phyloP scores from a whole-genome alignment of 1,140 invertebrate genomes.

The Agrilus planipennis region DNA sequence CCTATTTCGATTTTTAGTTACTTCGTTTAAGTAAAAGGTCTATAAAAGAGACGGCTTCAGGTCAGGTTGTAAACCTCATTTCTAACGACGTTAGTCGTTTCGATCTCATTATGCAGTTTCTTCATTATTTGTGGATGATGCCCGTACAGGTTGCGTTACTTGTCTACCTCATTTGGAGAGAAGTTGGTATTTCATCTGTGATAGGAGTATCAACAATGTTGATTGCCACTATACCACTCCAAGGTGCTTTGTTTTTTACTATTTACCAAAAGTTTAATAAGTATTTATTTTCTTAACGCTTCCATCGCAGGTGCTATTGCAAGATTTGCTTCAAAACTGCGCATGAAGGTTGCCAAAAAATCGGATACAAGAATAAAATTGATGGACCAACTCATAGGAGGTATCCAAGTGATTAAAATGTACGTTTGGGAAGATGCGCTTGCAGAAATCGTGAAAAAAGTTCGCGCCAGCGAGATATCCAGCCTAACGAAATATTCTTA shows the following conservation, averaged over 20 bases:
- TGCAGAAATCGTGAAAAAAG: constrained; percentile 45
- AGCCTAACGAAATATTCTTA: constrained; percentile 57
- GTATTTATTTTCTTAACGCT: too few species aligned
- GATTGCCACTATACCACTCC: constrained; percentile 46
- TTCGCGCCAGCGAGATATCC: constrained; percentile 45
- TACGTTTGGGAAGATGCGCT: constrained; percentile 76
- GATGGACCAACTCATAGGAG: constrained; percentile 73
- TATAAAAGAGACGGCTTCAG: constrained; percentile 39
- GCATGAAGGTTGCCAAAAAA: constrained; percentile 41
- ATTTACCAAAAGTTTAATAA: too few species aligned
- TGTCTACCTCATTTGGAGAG: constrained; percentile 40
- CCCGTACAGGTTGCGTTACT: constrained; percentile 48
- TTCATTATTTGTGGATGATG: constrained; percentile 61
- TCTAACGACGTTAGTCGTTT: constrained; percentile 58
- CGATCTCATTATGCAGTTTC: constrained; percentile 37
- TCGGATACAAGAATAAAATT: constrained; percentile 73
- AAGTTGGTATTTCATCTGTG: constrained; percentile 50
- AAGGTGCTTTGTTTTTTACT: too few species aligned
- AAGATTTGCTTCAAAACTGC: constrained; percentile 40
- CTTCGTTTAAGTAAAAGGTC: constrained; percentile 24
- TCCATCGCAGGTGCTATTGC: too few species aligned
- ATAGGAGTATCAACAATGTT: constrained; percentile 50
- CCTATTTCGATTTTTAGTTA: constrained; percentile 17
- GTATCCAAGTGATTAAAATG: constrained; percentile 76
- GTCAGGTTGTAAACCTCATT: constrained; percentile 62